Evolutionary conservation across 2,797 vertebrate genomes (phyloP).

Genomic region (Brotula barbata): DNA sequence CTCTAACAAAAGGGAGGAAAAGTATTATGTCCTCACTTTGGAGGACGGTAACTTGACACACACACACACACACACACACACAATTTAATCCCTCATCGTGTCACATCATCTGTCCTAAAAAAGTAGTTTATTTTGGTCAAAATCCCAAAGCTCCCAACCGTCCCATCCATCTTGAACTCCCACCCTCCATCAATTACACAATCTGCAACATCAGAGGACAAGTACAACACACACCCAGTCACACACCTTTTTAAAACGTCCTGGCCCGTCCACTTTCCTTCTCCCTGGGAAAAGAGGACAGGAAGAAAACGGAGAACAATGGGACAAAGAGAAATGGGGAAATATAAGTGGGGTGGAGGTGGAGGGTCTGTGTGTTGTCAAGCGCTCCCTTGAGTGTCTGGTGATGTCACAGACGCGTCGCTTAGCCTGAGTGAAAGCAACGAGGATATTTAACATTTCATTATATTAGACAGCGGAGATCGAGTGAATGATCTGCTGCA

Average conservation of each 20-base stretch:
- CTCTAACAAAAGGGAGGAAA: not conserved
- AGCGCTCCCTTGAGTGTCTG: constrained; percentile 5
- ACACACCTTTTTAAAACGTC: constrained; percentile 34
- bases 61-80: constrained; percentile 1
- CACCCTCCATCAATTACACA: constrained; percentile 50
- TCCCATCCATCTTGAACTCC: constrained; percentile 49
- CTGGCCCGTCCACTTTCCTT: constrained; percentile 41
- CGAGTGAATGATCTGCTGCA: too few relatives aligned
- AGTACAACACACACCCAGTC: constrained; percentile 43
- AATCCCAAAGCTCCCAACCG: constrained; percentile 55
- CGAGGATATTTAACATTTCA: constrained; percentile 6
- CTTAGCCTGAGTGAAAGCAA: too few relatives aligned
- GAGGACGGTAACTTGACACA: constrained; percentile 20
- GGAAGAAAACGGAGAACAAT: constrained; percentile 61
- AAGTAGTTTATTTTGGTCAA: constrained; percentile 58
- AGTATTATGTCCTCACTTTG: constrained; percentile 19
- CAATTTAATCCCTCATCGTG: constrained; percentile 28
- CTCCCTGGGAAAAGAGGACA: constrained; percentile 32
- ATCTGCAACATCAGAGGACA: constrained; percentile 50
- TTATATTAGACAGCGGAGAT: too few relatives aligned
- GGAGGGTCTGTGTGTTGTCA: constrained; percentile 4
- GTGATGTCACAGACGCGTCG: not conserved
- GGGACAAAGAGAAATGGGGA: constrained; percentile 66
- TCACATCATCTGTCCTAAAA: constrained; percentile 48
- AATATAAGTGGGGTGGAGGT: constrained; percentile 5